Evolutionary conservation across 2,113 vertebrate genomes (phyloP).

Genomic region (Mastomys natalensis): DNA sequence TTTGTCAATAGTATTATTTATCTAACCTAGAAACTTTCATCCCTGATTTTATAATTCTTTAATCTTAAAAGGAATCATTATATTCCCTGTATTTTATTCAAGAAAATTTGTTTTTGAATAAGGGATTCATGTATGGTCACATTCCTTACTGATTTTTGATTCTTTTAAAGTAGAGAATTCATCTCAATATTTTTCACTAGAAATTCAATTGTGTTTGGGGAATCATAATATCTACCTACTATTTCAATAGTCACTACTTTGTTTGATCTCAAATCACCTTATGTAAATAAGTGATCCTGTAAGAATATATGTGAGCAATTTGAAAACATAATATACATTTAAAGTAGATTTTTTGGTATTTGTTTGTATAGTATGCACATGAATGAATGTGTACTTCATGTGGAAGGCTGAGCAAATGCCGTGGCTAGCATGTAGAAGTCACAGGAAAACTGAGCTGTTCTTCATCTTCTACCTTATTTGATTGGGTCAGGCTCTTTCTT

Average conservation of each 20-base stretch:
- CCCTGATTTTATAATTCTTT: slow-evolving; percentile 22
- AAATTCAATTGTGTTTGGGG: slow-evolving; percentile 55
- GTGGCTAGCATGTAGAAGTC: too few relatives aligned
- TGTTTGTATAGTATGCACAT: background rate
- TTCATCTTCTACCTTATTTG: background rate
- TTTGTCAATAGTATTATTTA: slow-evolving; percentile 29
- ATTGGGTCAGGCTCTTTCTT: too few relatives aligned
- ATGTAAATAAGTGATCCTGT: slow-evolving; percentile 40
- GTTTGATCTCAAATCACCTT: slow-evolving; percentile 49
- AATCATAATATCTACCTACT: background rate
- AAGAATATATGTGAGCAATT: slow-evolving; percentile 40
- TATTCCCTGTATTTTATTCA: background rate
- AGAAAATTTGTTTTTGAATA: slow-evolving; percentile 43
- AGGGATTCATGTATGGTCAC: background rate
- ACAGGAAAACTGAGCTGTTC: too few relatives aligned
- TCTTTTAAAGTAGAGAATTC: background rate
- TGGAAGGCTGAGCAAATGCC: too few relatives aligned
- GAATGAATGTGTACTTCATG: background rate
- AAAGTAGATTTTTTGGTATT: background rate
- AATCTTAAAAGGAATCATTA: background rate
- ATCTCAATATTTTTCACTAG: background rate
- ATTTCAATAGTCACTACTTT: slow-evolving; percentile 52
- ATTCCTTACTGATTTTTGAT: slow-evolving; percentile 54
- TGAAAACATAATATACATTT: slow-evolving; percentile 14
- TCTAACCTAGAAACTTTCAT: background rate